Percentiles rank a stretch among this genome's conserved stretches.
Evolutionary conservation across 2,797 vertebrate species (phyloP).

Genomic region (Lerista edwardsae): DNA sequence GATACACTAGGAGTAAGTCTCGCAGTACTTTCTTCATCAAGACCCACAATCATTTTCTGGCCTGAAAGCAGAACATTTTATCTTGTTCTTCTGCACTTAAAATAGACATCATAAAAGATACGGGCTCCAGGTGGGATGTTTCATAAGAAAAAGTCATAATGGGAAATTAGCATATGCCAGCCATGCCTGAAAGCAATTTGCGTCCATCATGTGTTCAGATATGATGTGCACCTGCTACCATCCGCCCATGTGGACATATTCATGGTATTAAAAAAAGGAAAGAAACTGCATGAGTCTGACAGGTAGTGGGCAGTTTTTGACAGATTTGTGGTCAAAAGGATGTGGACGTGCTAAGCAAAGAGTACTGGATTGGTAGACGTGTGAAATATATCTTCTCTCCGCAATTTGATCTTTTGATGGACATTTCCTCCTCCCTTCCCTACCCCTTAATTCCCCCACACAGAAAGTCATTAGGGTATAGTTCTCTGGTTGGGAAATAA

Average conservation of each 20-base stretch:
- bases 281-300: conserved; percentile 41
- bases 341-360: conserved; percentile 49
- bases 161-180: conserved; percentile 60
- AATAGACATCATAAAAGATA: conserved; percentile 38
- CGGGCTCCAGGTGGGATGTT: conserved; percentile 49
- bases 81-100: conserved; percentile 40
- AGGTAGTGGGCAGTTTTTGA: conserved; percentile 51
- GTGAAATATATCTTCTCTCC: conserved; percentile 29
- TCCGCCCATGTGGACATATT: conserved; percentile 54
- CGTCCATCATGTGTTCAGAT: conserved; percentile 49
- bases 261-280: conserved; percentile 57
- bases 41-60: background rate
- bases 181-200: conserved; percentile 60
- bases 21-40: background rate
- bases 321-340: conserved; percentile 42
- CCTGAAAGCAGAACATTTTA: conserved; percentile 11
- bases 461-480: conserved; percentile 41
- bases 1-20: no score
- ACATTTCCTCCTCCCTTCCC: conserved; percentile 5
- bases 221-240: conserved; percentile 26
- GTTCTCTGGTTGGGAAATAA: conserved; percentile 22
- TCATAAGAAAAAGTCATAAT: conserved; percentile 51
- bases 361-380: conserved; percentile 41
- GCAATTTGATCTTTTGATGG: conserved; percentile 50
- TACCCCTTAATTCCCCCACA: conserved; percentile 17